Evolutionary conservation across 2,797 vertebrate genomes (phyloP), one percentile per base, ranked within the genome.

Genomic region (Nyctalus aviator): DNA sequence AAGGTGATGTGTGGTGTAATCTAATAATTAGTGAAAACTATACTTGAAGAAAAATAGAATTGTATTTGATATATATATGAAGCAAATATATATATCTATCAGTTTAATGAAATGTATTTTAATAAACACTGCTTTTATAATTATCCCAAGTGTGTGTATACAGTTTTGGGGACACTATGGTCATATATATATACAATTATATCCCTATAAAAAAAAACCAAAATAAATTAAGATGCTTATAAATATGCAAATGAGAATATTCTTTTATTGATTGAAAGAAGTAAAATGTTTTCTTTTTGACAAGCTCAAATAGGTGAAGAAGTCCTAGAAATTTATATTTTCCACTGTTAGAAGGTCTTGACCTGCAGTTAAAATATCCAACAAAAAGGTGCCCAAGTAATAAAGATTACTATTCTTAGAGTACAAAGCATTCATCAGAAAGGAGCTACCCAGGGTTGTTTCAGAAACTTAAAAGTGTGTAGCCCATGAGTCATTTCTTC

Each of bases 241-340:
- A 62, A 53, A 79, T 91, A 88, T 44, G 93, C 8, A 75, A 6
- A 64, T 44, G 25, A 64, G 7, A 7, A 64, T 64, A 3, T 64
- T n/a, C n/a, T 64, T n/a, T 64, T 64, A 66, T 18, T 66, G 30
- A 68, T 21, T 78, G 8, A 55, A 84, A 83, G 23, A 90, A 69
- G 14, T 48, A 81, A 93, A 91, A 69, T 78, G 10, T 66, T 62
- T 44, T 44, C 53, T 71, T 53, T 82, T 76, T 77, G 44, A 48
- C 35, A 77, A 71, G 53, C 64, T n/a, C 27, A 73, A 53, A 79
- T 32, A 87, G 55, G 44, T 46, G 59, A 72, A 79, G n/a, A 71
- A 68, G 17, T 92, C 5, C 64, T 69, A 86, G 32, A 15, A 78
- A 89, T 59, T 72, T 37, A 59, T 76, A 93, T 53, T 94, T 86